A percentile compares a stretch with the other conserved stretches of the same genome.
These are phyloP conservation scores for Plodia interpunctella DNA, from an alignment of 1,140 invertebrate species.

Conservation along the genomic window DNA sequence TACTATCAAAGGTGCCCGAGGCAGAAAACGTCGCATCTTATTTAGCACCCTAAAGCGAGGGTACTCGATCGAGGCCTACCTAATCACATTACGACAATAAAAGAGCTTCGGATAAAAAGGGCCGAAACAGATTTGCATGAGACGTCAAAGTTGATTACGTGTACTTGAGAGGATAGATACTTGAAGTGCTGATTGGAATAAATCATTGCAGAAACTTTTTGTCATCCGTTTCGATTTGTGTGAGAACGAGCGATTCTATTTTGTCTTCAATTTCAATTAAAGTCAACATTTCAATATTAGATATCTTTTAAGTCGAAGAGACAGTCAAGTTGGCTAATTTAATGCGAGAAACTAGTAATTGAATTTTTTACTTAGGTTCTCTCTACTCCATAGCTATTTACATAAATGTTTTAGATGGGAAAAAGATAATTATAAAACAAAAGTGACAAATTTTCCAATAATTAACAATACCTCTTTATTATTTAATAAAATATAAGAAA, in stretches of 20 bases:
- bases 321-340: no score
- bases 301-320: no score
- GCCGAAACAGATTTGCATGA: constrained; percentile 70
- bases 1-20: constrained; percentile 71
- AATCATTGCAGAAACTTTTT: constrained; percentile 27
- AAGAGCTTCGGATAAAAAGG: constrained; percentile 63
- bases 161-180: constrained; percentile 25
- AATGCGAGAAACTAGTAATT: no score
- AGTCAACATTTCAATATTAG: no score
- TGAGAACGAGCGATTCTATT: not conserved
- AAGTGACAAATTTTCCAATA: no score
- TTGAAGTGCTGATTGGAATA: constrained; percentile 32
- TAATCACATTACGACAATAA: constrained; percentile 72
- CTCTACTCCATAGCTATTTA: no score
- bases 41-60: constrained; percentile 61
- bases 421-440: no score
- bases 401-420: no score
- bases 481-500: no score
- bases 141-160: constrained; percentile 63
- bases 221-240: not conserved
- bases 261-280: no score
- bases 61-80: constrained; percentile 42
- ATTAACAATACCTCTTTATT: no score
- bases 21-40: constrained; percentile 73
- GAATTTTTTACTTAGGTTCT: no score